Conservation (phyloP, 2,797 vertebrate genomes). For the Thalassophryne amazonica region DNA sequence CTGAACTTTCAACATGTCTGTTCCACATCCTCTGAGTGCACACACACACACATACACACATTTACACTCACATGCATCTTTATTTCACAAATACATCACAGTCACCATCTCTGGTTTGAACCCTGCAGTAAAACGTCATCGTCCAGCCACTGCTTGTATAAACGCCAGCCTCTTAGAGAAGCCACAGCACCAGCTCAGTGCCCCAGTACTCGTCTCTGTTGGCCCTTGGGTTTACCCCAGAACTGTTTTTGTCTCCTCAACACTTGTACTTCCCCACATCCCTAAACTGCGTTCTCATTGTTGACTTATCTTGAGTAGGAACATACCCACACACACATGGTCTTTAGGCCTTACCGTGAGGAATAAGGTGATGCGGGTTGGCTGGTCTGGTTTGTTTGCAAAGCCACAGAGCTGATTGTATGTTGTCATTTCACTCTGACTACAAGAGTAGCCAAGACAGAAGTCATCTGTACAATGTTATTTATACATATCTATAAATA, state of each 20-base stretch:
- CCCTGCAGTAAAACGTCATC: constrained; percentile 6
- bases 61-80: no score
- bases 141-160: constrained; percentile 53
- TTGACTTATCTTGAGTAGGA: no score
- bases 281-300: constrained; percentile 26
- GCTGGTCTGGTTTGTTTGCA: no score
- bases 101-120: constrained; percentile 4
- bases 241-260: background rate
- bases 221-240: constrained; percentile 2
- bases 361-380: background rate
- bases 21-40: constrained; percentile 12
- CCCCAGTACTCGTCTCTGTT: constrained; percentile 9
- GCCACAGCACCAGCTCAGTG: constrained; percentile 22
- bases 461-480: constrained; percentile 61
- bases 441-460: constrained; percentile 40
- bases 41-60: constrained; percentile 15
- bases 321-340: constrained; percentile 11
- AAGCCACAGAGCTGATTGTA: no score
- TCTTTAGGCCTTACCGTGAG: background rate
- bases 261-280: background rate
- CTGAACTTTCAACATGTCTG: constrained; percentile 22
- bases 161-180: constrained; percentile 43
- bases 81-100: background rate
- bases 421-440: constrained; percentile 19
- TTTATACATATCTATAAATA: constrained; percentile 72